Evolutionary conservation across 30 jellyfish, hydroid and myxozoan genomes (phyloP), one percentile per base, ranked within the genome.

Genomic region (Catostylus mosaicus): DNA sequence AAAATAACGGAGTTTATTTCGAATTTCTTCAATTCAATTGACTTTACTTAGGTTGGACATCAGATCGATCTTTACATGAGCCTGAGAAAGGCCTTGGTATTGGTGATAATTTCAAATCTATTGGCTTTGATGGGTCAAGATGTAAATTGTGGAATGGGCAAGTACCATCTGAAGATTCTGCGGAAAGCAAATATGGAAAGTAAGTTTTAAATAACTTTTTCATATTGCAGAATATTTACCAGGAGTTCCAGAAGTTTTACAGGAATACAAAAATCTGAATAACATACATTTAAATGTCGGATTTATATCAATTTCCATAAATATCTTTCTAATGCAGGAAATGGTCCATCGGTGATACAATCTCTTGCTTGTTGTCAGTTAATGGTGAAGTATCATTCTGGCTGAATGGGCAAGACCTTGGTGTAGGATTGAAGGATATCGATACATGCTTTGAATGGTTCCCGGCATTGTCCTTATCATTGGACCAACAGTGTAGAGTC

Each of bases 111-210:
- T 7, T 7, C 0, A 70, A 72, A 27, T 83, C 96, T 23, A 70
- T 83, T 73, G 98, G 94, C n/a, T 91, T 80, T 67, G 98, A 91
- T 50, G 98, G 98, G 20, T 86, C 95, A 0, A 71, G 98, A 34
- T 85, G 96, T 37, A 85, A 86, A 75, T 54, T 91, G 30, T 85
- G 96, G 91, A 80, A 80, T 80, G 98, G 98, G 9, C 96, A 96
- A 29, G 73, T 85, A 19, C 75, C 30, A 35, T 29, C 38, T 31
- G 95, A 84, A 30, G 78, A 52, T 30, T 59, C 34, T 67, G 27
- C 73, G 10, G 87, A 67, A 4, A 71, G 73, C 60, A 85, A 66
- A 11, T 91, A 91, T 80, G 98, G 98, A 66, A 72, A 73, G 98
- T 91, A 67, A 40, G 91, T 35, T 11, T 40, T 14, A 40, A n/a